Base-by-base conservation (phyloP, 2,797 vertebrate genomes). In the Sciurus vulgaris region DNA sequence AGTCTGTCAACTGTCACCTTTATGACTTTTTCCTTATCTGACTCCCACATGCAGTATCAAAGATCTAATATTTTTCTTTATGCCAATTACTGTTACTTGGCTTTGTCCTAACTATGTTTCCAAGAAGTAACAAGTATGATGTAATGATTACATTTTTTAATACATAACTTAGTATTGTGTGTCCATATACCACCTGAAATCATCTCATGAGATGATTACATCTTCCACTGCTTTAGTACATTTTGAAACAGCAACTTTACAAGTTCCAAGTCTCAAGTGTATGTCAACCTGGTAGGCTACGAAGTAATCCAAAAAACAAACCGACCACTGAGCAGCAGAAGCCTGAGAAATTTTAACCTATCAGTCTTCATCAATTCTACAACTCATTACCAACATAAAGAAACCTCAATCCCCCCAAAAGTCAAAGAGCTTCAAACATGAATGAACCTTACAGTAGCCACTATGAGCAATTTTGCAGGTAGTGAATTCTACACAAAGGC, bases 181-280 rank as follows among this genome's bases (percentile, higher is more conserved):
- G 13, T 26, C 44, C 18, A 56, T 5, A 67, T 5, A 35, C 17
- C 30, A 90, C 33, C 44, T 81, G 83, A 81, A 95, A 76, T 86
- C 17, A 82, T 56, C 67, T 89, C 81, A 35, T 28, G 69, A 0
- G 84, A 7, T n/a, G 61, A 33, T 59, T 87, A 78, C 38, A 30
- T 63, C 35, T 83, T 79, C 47, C 63, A 74, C 18, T 88, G 44
- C 28, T 94, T 35, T 88, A 35, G 47, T 15, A 91, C 67, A 87
- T n/a, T 87, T 61, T 70, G 54, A 86, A 93, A 78, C 7, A 49
- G 22, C 59, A 87, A 93, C 63, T 89, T 91, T 65, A 93, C 73
- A 70, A 59, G 9, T 28, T 93, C 56, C 89, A 94, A 94, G 69
- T 91, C 28, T 86, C 89, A 91, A 49, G 49, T 74, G 28, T 63